phyloP scores from a whole-genome alignment of 2,797 vertebrate genomes.

The Brachymystax lenok region DNA sequence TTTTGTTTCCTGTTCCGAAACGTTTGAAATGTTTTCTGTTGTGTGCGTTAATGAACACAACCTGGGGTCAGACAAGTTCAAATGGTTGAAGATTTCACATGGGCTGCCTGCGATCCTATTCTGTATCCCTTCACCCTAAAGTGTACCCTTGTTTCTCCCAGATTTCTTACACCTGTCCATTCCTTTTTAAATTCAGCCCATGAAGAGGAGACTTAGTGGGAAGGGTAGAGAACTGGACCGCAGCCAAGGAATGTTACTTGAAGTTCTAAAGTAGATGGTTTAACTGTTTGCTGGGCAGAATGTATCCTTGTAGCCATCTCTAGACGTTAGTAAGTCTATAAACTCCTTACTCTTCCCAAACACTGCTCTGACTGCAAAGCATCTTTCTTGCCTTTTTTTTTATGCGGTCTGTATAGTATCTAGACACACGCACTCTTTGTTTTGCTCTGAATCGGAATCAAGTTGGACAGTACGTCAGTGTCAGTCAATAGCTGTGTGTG shows the following conservation, averaged over 20 bases:
- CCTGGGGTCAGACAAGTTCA: background rate
- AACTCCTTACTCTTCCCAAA: background rate
- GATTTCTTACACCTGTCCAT: too few species aligned
- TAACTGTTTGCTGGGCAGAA: background rate
- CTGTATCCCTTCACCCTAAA: background rate
- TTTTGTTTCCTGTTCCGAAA: background rate
- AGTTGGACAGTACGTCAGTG: background rate
- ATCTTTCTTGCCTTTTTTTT: too few species aligned
- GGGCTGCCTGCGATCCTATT: background rate
- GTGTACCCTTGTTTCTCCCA: background rate
- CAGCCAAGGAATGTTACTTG: background rate
- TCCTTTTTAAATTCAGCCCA: too few species aligned
- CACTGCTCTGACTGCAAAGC: background rate
- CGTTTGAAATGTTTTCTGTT: background rate
- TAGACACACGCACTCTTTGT: background rate
- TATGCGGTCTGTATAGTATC: too few species aligned
- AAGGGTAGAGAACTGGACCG: too few species aligned
- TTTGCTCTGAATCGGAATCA: background rate
- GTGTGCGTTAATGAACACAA: background rate
- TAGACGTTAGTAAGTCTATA: background rate
- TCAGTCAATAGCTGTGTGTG: constrained; percentile 8
- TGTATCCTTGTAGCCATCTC: background rate
- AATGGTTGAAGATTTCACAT: background rate
- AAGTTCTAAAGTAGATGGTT: background rate
- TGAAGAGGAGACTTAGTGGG: too few species aligned